phyloP scores from a whole-genome alignment of 2,113 vertebrate species.

The Embiotoca jacksoni region DNA sequence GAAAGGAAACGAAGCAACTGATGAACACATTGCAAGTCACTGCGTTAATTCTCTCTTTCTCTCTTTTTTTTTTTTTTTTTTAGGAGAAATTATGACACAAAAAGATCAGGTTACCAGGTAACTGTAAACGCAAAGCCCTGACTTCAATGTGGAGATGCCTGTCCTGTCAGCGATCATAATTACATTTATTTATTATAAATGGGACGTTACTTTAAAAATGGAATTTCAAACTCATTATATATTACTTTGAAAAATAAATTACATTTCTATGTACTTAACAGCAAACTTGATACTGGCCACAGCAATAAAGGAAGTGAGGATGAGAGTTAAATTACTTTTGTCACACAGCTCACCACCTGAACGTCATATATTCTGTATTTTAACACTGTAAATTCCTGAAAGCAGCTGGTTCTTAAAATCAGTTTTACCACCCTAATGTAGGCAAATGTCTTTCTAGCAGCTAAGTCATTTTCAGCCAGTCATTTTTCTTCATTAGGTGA shows the following conservation, averaged over 20 bases:
- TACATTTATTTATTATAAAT: not conserved
- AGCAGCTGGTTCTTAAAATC: no score
- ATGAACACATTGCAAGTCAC: not conserved
- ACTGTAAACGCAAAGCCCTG: not conserved
- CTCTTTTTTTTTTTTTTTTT: not conserved
- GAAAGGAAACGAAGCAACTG: slow-evolving; percentile 16
- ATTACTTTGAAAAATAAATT: not conserved
- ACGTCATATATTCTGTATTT: no score
- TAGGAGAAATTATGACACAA: not conserved
- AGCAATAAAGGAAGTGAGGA: no score
- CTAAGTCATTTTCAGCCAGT: no score
- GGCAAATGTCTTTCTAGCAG: not conserved
- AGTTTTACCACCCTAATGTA: not conserved
- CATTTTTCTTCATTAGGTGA: not conserved
- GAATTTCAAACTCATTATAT: not conserved
- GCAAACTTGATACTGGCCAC: no score
- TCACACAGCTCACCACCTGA: no score
- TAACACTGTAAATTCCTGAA: no score
- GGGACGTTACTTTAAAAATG: not conserved
- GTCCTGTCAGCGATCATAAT: not conserved
- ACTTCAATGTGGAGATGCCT: not conserved
- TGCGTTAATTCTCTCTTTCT: not conserved
- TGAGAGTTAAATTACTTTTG: no score
- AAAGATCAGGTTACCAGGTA: not conserved
- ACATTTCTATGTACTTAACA: no score